A percentile compares a stretch with the other conserved stretches of the same genome.
These are phyloP conservation scores for Sebastes hubbsi DNA, from an alignment of 2,797 vertebrate genomes.

Conservation along the genomic window DNA sequence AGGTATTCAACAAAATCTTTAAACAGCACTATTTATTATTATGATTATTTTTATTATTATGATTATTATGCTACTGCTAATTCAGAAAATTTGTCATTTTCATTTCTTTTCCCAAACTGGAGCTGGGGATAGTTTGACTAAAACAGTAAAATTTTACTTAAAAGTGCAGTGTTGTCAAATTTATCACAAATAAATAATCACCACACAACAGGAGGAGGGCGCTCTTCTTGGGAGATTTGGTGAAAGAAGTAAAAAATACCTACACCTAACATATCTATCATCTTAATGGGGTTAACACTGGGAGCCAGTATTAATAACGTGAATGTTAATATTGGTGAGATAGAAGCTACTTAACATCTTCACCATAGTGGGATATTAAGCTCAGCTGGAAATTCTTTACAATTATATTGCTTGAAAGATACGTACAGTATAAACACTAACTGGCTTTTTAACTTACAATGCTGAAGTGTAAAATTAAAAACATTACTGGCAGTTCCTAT, in stretches of 20 bases:
- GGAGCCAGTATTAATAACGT: background rate
- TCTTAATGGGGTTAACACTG: background rate
- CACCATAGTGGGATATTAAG: background rate
- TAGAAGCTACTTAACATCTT: background rate
- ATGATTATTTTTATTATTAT: background rate
- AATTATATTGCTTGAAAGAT: background rate
- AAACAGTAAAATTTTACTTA: background rate
- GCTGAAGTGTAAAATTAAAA: background rate
- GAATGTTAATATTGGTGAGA: background rate
- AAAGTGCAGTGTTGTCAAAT: background rate
- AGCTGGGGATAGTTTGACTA: background rate
- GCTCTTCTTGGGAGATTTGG: background rate
- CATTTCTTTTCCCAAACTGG: background rate
- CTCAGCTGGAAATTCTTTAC: background rate
- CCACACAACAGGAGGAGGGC: background rate
- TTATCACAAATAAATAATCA: no score
- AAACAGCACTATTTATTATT: background rate
- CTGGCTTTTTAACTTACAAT: background rate
- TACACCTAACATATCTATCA: rapidly evolving
- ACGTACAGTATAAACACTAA: background rate
- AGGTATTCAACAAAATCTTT: background rate
- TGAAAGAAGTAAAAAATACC: background rate
- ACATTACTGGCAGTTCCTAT: background rate
- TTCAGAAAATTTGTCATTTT: background rate
- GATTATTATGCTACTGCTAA: background rate